Evolutionary conservation across 2,113 vertebrate species (phyloP), one percentile per base, ranked within the genome.

Genomic region (Genyomyrus donnyi): DNA sequence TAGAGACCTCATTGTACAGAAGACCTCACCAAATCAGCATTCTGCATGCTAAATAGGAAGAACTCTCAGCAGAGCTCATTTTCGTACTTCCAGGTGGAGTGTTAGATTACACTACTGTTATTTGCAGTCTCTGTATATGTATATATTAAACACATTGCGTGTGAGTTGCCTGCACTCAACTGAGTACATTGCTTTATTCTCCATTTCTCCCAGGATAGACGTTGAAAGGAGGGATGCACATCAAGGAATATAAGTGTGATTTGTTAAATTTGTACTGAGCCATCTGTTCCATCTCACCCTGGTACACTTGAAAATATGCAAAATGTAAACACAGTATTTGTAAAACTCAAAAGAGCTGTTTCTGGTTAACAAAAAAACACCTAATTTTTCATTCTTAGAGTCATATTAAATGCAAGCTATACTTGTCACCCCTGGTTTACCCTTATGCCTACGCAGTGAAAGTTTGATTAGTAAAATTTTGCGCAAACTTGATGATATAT

Each of bases 11-110:
- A 35, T 15, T 87, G 85, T 39, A 56, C 49, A 87, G 85, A 87
- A 53, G 17, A 87, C 50, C 31, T 56, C 85, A 53, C 5, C 50
- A 53, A 87, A 39, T 53, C 85, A 5, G 21, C 31, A 53, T 87
- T 31, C 50, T 87, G 85, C 13, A 87, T 87, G 31, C 15, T 87
- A 87, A 87, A 53, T 39, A 87, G 85, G 50, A 31, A 56, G 24
- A 53, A 35, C 48, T 87, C 85, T 87, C 21, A 86, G 85, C n/a
- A 56, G 85, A 87, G 85, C 85, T 31, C 27, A 87, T n/a, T 87
- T 50, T 24, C 85, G 1, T 49, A 7, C 84, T 53, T 87, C 85
- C 50, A 39, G 85, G n/a, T 87, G 85, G 85, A 24, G 46, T 86
- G 85, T 27, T 86, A 19, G 85, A 80, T 53, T 50, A 31, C 53